Conservation (phyloP, 1,140 invertebrate species). For the Idris sp. region DNA sequence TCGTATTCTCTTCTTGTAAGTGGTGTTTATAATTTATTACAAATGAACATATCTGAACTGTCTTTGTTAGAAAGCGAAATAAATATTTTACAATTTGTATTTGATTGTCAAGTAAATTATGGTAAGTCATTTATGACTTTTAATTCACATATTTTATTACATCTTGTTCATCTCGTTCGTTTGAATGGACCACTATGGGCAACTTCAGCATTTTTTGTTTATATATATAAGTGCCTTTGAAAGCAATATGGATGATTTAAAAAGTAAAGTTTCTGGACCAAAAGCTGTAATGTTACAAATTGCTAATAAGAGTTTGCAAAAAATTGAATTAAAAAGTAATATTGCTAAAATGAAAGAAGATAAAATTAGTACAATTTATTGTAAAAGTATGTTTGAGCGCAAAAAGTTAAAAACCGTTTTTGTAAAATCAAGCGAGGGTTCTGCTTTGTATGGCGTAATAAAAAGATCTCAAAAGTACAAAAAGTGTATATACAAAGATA, state of each 20-base stretch:
- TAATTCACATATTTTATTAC: slow-evolving; percentile 29
- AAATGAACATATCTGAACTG: slow-evolving; percentile 7
- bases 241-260: slow-evolving; percentile 37
- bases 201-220: slow-evolving; percentile 47
- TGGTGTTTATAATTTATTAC: slow-evolving; percentile 23
- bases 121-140: slow-evolving; percentile 38
- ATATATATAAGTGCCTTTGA: no score
- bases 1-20: slow-evolving; percentile 23
- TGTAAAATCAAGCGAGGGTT: slow-evolving; percentile 9
- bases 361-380: slow-evolving; percentile 13
- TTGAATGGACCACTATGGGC: slow-evolving; percentile 48
- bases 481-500: slow-evolving; percentile 15
- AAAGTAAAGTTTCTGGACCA: slow-evolving; percentile 23
- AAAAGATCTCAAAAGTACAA: not conserved
- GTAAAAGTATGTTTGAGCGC: slow-evolving; percentile 15
- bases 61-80: slow-evolving; percentile 27
- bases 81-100: slow-evolving; percentile 38
- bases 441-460: slow-evolving; percentile 7
- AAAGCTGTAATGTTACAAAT: slow-evolving; percentile 29
- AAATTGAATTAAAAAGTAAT: slow-evolving; percentile 12
- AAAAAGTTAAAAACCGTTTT: slow-evolving; percentile 15
- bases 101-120: slow-evolving; percentile 24
- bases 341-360: slow-evolving; percentile 8
- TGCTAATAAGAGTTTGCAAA: slow-evolving; percentile 15
- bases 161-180: slow-evolving; percentile 14